phyloP scores from a whole-genome alignment of 2,797 vertebrate species.

The Ciconia nigra region DNA sequence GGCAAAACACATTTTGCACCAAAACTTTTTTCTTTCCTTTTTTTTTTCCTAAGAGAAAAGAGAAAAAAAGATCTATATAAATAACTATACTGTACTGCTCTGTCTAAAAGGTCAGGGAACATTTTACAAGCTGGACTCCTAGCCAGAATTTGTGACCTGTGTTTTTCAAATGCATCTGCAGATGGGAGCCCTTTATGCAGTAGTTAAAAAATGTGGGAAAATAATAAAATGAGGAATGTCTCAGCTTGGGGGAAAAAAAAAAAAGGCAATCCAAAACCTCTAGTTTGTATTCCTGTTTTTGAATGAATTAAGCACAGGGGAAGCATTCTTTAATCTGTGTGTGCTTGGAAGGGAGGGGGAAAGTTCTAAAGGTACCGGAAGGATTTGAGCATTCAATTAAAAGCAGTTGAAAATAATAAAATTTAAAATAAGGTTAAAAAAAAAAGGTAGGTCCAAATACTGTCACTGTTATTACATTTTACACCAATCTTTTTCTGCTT shows the following conservation, averaged over 20 bases:
- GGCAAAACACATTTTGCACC: background rate
- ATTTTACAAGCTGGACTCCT: conserved; percentile 25
- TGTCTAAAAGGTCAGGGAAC: background rate
- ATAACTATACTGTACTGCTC: background rate
- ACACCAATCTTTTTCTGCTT: background rate
- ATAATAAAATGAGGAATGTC: conserved; percentile 75
- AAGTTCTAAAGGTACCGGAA: background rate
- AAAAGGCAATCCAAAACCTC: background rate
- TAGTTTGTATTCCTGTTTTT: background rate
- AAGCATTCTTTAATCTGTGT: conserved; percentile 48
- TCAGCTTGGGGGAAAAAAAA: conserved; percentile 25
- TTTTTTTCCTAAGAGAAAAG: background rate
- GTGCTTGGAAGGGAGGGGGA: background rate
- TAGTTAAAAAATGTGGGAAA: conserved; percentile 67
- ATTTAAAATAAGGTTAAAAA: background rate
- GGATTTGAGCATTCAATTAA: background rate
- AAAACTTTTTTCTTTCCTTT: fast-evolving
- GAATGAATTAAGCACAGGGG: conserved; percentile 55
- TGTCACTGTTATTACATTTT: background rate
- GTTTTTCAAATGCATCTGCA: background rate
- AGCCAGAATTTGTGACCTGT: background rate
- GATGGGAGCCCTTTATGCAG: background rate
- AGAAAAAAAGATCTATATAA: background rate
- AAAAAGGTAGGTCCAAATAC: background rate
- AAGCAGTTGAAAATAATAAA: background rate